Evolutionary conservation across 2,797 vertebrate species (phyloP).

Genomic region (Acanthurus tractus): DNA sequence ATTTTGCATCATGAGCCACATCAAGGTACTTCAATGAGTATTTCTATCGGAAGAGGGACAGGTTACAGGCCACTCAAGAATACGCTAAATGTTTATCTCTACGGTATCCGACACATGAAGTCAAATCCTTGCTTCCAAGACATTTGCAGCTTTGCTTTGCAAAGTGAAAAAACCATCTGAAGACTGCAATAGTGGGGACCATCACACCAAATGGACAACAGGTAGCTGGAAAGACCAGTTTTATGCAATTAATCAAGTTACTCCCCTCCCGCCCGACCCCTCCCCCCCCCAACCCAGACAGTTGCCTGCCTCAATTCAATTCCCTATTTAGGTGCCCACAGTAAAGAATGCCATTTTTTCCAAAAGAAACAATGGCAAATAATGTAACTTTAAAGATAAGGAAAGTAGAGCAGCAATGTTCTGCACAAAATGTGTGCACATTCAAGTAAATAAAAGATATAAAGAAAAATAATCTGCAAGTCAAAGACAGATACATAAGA

Average conservation of each 20-base stretch:
- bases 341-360: slow-evolving; percentile 81
- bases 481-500: slow-evolving; percentile 82
- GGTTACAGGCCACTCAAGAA: slow-evolving; percentile 10
- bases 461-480: slow-evolving; percentile 74
- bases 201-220: slow-evolving; percentile 40
- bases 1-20: slow-evolving; percentile 51
- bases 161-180: slow-evolving; percentile 59
- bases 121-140: slow-evolving; percentile 13
- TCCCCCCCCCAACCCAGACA: background rate
- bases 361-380: slow-evolving; percentile 78
- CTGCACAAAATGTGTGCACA: slow-evolving; percentile 87
- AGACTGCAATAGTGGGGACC: slow-evolving; percentile 40
- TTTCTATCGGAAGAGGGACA: slow-evolving; percentile 23
- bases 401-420: slow-evolving; percentile 89
- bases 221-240: slow-evolving; percentile 57
- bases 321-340: slow-evolving; percentile 81
- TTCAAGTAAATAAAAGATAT: slow-evolving; percentile 89
- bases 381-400: slow-evolving; percentile 83
- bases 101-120: slow-evolving; percentile 16
- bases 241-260: slow-evolving; percentile 63
- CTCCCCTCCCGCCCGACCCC: background rate
- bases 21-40: slow-evolving; percentile 8
- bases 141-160: slow-evolving; percentile 45
- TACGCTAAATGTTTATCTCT: slow-evolving; percentile 11
- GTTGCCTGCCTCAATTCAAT: slow-evolving; percentile 55